phyloP scores from a whole-genome alignment of 30 jellyfish, hydroid and myxozoan species.

The Chrysaora quinquecirrha region DNA sequence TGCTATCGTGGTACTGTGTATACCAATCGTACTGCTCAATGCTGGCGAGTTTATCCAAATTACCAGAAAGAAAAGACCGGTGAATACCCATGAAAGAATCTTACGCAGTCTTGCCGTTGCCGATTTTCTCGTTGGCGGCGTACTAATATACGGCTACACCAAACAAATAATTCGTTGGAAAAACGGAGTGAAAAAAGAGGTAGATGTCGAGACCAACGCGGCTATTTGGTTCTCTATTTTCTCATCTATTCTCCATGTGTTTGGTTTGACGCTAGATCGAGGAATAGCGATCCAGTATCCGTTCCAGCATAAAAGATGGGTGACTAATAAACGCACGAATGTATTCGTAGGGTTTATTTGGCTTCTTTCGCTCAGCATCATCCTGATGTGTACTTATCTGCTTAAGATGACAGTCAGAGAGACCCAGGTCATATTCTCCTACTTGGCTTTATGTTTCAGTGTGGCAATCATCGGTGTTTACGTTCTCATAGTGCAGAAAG shows the following conservation, averaged over 20 bases:
- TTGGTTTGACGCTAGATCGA: neutral
- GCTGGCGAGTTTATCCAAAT: neutral
- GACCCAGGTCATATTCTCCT: neutral
- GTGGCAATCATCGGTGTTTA: neutral
- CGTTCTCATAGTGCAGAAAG: neutral
- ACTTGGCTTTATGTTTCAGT: neutral
- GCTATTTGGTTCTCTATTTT: neutral
- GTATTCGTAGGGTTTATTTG: neutral
- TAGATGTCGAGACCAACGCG: neutral
- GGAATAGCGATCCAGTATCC: neutral
- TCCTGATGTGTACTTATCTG: neutral
- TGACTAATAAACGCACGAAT: neutral
- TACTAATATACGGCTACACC: neutral
- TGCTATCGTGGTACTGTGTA: neutral
- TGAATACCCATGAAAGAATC: neutral
- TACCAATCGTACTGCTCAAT: neutral
- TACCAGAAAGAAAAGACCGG: neutral
- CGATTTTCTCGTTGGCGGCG: neutral
- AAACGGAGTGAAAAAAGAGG: neutral
- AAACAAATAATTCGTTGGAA: neutral
- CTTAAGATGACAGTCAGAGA: neutral
- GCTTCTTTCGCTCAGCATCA: neutral
- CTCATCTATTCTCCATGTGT: neutral
- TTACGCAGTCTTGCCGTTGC: constrained; percentile 7
- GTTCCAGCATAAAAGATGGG: neutral